Conservation (phyloP, 2,113 vertebrate species). For the Marcusenius ussheri region DNA sequence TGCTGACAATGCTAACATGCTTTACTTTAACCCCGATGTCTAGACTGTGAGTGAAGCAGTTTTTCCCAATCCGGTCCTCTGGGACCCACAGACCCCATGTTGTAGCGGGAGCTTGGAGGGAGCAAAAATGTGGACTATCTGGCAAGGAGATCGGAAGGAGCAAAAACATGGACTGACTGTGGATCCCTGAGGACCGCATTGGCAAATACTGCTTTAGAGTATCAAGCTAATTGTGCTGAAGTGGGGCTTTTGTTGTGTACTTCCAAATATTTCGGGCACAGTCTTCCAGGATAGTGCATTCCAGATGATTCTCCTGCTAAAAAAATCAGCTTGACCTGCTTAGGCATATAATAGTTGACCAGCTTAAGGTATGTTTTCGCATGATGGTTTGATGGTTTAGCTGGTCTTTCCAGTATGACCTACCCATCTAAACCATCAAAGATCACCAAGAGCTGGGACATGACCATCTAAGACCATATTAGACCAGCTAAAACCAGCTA, state of each 20-base stretch:
- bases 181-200: background rate
- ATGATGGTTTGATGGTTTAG: background rate
- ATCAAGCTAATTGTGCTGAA: background rate
- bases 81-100: background rate
- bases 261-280: background rate
- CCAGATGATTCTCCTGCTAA: background rate
- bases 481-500: background rate
- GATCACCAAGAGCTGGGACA: background rate
- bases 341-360: background rate
- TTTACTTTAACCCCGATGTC: background rate
- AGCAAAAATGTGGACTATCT: background rate
- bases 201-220: background rate
- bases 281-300: background rate
- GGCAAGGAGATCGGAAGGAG: background rate
- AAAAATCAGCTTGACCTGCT: background rate
- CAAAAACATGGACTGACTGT: background rate
- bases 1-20: background rate
- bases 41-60: background rate
- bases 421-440: background rate
- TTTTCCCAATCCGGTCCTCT: background rate
- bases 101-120: background rate
- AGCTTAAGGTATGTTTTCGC: background rate
- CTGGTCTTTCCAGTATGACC: background rate
- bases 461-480: background rate
- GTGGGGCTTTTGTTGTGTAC: background rate